Evolutionary conservation across 23 tunicate genomes (phyloP).

Genomic region (Phallusia fumigata): DNA sequence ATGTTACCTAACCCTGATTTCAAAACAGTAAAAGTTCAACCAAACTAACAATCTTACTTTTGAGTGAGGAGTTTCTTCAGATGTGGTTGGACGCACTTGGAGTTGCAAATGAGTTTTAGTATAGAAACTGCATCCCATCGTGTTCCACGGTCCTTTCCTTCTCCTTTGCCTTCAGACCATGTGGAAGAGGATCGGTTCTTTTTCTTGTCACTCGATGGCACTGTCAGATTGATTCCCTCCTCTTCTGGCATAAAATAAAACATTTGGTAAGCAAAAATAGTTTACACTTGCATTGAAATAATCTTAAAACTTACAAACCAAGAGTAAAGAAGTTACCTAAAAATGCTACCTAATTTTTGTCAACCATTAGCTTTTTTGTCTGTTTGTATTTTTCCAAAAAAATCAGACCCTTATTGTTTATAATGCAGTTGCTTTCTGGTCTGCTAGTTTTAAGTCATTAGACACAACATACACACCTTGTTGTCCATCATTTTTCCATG

Average conservation of each 20-base stretch:
- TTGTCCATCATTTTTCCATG: conserved; percentile 31
- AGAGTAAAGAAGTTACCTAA: no score
- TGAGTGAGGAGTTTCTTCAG: conserved; percentile 57
- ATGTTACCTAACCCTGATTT: no score
- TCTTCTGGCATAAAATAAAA: conserved; percentile 20
- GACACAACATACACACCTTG: background rate
- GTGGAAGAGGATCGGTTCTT: conserved; percentile 5
- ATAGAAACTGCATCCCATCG: conserved; percentile 69
- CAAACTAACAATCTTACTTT: conserved; percentile 20
- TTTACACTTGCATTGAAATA: no score
- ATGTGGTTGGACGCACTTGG: conserved; percentile 36
- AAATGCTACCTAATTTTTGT: no score
- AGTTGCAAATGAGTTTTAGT: conserved; percentile 46
- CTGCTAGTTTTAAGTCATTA: no score
- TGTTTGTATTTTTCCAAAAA: no score
- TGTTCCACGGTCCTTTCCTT: conserved; percentile 44
- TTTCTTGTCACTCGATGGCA: conserved; percentile 18
- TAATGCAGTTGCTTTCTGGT: no score
- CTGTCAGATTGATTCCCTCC: conserved; percentile 66
- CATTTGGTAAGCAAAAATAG: background rate
- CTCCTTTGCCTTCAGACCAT: conserved; percentile 20
- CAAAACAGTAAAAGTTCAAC: no score
- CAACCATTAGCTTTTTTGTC: no score
- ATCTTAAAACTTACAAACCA: no score
- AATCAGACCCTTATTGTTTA: no score